phyloP scores from a whole-genome alignment of 2,797 vertebrate genomes.

The Gephyroberyx darwinii region DNA sequence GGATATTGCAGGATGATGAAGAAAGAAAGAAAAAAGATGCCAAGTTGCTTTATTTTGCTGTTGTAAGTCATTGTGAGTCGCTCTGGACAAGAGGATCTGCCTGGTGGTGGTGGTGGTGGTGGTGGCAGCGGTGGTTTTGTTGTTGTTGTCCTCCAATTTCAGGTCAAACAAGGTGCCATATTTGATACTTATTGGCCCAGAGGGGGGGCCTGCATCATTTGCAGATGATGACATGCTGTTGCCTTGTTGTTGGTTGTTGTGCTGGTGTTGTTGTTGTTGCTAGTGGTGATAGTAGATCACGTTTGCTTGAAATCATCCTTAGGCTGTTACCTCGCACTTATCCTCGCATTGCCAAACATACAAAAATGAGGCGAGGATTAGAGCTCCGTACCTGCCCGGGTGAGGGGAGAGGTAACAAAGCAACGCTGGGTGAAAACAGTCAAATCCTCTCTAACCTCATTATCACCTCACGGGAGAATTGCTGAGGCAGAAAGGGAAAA shows the following conservation, averaged over 20 bases:
- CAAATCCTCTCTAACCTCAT: conserved; percentile 68
- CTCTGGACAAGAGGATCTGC: too few species aligned
- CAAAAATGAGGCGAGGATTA: conserved; percentile 52
- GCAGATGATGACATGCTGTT: neutral
- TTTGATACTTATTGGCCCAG: neutral
- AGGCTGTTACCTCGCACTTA: conserved; percentile 37
- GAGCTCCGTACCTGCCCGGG: conserved; percentile 31
- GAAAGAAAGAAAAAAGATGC: neutral
- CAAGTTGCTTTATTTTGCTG: too few species aligned
- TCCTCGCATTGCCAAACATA: conserved; percentile 54
- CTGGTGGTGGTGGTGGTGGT: too few species aligned
- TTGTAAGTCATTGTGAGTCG: too few species aligned
- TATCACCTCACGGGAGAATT: conserved; percentile 65
- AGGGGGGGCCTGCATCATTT: neutral
- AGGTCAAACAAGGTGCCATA: neutral
- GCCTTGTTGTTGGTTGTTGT: neutral
- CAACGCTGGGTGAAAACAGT: conserved; percentile 47
- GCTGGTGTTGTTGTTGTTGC: conserved; percentile 8
- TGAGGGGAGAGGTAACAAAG: conserved; percentile 34
- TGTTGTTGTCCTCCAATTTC: too few species aligned
- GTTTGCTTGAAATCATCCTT: conserved; percentile 36
- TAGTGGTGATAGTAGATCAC: conserved; percentile 27
- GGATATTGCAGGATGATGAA: neutral
- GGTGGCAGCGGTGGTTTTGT: too few species aligned
- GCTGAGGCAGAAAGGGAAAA: conserved; percentile 45